Base-by-base conservation (phyloP, 2,888 invertebrate genomes). In the Axea sp. region DNA sequence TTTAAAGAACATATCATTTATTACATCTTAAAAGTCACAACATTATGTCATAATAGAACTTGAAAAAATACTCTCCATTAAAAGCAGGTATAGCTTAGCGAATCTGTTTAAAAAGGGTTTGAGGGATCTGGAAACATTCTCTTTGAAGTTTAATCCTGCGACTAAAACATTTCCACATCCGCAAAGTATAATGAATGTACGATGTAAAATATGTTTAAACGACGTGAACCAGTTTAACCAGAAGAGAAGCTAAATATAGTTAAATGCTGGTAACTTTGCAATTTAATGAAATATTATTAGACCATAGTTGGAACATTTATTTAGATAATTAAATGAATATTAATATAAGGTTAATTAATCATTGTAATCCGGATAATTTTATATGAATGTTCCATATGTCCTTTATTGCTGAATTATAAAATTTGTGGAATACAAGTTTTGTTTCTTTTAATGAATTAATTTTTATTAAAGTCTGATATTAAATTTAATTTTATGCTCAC, bases 161-260 rank as follows among this genome's bases (percentile, higher is more conserved):
- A 62, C 31, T 62, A 62, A 49, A 41, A 51, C 41, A 41, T 41
- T 64, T 39, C 41, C 43, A 51, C 35, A 43, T 64, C 11, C 33
- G 26, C 6, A n/a, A 53, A 43, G 53, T 22, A 67, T 57, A 47
- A 67, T 49, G 49, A 57, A 67, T 57, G 31, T 57, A 55, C 41
- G 49, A 47, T 19, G 47, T 43, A 35, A 22, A 72, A 24, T 53
- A 41, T 55, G 26, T 30, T 60, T 55, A 55, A 73, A 24, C 24
- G 39, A 49, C 26, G 47, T 37, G 59, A 65, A 35, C 24, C 17
- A 30, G 47, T 57, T 73, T 59, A 37, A 24, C 15, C 22, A 24
- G 17, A 22, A 31, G 30, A 39, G 17, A 43, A 67, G 73, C 30
- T 41, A 59, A 68, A 73, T 64, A 60, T 65, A 51, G 51, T 69